phyloP scores from a whole-genome alignment of 2,888 invertebrate genomes.

The Enoplolaimus lenunculus region DNA sequence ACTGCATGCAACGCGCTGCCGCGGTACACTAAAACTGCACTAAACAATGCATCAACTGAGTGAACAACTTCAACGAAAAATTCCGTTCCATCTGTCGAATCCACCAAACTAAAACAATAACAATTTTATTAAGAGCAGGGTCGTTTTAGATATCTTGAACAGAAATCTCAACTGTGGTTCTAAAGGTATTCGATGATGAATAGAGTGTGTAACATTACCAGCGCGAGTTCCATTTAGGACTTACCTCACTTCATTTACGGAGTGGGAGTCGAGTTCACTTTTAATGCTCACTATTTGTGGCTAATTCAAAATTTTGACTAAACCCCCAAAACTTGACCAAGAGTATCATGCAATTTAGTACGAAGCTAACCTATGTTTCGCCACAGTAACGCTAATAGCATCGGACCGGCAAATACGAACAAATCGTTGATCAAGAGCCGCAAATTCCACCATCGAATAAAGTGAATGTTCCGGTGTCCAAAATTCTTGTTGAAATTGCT shows the following conservation, averaged over 20 bases:
- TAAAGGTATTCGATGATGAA: too few species aligned
- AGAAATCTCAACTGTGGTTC: too few species aligned
- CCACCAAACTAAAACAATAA: conserved; percentile 13
- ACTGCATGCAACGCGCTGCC: neutral
- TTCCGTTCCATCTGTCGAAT: conserved; percentile 15
- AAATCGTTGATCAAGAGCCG: conserved; percentile 14
- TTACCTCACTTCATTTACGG: too few species aligned
- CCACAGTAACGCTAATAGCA: neutral
- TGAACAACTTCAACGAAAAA: conserved; percentile 8
- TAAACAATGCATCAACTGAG: conserved; percentile 9
- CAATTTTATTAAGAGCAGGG: neutral
- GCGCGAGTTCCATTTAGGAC: too few species aligned
- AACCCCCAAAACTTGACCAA: too few species aligned
- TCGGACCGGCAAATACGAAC: too few species aligned
- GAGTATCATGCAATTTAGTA: too few species aligned
- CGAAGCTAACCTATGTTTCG: conserved; percentile 12
- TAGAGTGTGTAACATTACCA: too few species aligned
- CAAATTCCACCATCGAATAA: neutral
- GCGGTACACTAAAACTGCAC: conserved; percentile 1
- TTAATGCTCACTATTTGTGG: too few species aligned
- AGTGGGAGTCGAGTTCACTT: too few species aligned
- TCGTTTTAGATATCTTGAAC: too few species aligned
- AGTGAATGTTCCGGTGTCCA: neutral
- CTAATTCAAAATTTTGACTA: too few species aligned
- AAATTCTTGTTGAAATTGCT: conserved; percentile 5